Evolutionary conservation across 2,797 vertebrate genomes (phyloP).

Genomic region (Sebastes hopkinsi): DNA sequence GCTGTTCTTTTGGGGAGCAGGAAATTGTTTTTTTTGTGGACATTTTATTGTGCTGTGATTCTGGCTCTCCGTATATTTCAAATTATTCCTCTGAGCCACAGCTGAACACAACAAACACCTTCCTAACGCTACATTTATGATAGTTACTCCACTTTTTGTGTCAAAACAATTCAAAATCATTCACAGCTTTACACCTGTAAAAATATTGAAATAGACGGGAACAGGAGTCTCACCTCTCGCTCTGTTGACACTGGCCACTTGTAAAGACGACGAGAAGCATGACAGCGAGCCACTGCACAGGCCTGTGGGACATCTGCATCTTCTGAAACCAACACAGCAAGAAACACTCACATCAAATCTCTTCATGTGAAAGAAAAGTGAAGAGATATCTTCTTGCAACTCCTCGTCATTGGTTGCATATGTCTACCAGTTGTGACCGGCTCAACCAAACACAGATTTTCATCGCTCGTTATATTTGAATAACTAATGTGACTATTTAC

Average conservation of each 20-base stretch:
- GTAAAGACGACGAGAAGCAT: slow-evolving; percentile 67
- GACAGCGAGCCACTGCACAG: slow-evolving; percentile 58
- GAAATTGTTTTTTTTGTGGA: too few relatives aligned
- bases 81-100: not conserved
- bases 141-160: too few relatives aligned
- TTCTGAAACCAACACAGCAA: slow-evolving; percentile 20
- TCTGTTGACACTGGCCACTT: slow-evolving; percentile 65
- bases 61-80: not conserved
- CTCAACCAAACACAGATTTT: not conserved
- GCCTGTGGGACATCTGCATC: slow-evolving; percentile 55
- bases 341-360: not conserved
- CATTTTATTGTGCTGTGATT: not conserved
- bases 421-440: not conserved
- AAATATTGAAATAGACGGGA: not conserved
- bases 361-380: not conserved
- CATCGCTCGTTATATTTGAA: not conserved
- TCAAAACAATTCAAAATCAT: not conserved
- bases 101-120: not conserved
- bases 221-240: slow-evolving; percentile 60
- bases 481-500: not conserved
- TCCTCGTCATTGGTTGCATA: too few relatives aligned
- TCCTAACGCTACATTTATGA: not conserved
- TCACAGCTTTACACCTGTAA: not conserved
- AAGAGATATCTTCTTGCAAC: not conserved
- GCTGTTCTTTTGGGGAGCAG: not conserved